Evolutionary conservation across 2,113 vertebrate species (phyloP), one percentile per base, ranked within the genome.

Genomic region (Sarotherodon lohbergeri): DNA sequence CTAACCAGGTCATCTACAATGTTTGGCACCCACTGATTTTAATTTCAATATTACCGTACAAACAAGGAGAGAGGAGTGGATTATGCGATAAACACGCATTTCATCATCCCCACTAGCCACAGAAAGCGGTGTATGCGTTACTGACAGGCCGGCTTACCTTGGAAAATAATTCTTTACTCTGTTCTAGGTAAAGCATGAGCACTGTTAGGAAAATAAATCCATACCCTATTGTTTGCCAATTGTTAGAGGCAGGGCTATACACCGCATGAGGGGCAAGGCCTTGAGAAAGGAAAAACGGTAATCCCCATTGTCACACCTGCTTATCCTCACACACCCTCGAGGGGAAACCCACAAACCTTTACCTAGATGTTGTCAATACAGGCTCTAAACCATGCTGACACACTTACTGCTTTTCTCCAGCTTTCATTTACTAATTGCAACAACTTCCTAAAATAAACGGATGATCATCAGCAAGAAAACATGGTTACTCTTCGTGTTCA

Each of bases 31-130:
- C 80, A 85, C 93, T 90, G 93, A 93, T 94, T 96, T 95, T 94
- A 93, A 95, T 96, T 96, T 95, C 86, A 94, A 93, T 94, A 94
- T 93, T 92, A 95, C 71, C 88, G 83, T 86, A 82, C 76, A 93
- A 94, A 94, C 87, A 94, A 82, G 73, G 39, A 92, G 86, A 92
- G 87, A 76, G 87, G 93, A 91, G 91, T 87, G 91, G 93, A 96
- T 95, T 95, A 95, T 73, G 82, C 5, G 73, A 94, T 68, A 88
- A 94, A 90, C 85, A 63, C 3, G 46, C 68, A 90, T 86, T 88
- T 89, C 80, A 81, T 43, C 80, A 59, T 90, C 82, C 90, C 89
- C 32, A 66, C 86, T 81, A 82, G 89, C 81, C 80, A 73, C 85
- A 91, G 85, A 94, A 76, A 93, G 87, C 5, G 7, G 29, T 54